Percentiles rank a stretch among this genome's conserved stretches.
Evolutionary conservation across 2,888 invertebrate species (phyloP).

Genomic region (Actias luna): DNA sequence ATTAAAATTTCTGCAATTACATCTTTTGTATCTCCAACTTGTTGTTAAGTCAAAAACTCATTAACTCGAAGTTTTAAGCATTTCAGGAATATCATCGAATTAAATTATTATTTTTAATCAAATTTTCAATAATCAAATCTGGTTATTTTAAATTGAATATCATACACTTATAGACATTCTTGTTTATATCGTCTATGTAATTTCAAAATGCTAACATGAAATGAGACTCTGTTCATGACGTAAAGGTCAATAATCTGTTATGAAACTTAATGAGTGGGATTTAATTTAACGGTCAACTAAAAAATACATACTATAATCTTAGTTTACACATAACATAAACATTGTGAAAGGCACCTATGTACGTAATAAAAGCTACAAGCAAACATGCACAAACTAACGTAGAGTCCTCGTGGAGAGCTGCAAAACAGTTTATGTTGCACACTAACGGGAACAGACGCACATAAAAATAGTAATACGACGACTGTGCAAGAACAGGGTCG

Average conservation of each 20-base stretch:
- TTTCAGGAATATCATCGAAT: not conserved
- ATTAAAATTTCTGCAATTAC: too few relatives aligned
- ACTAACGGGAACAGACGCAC: not conserved
- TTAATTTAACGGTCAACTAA: too few relatives aligned
- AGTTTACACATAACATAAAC: not conserved
- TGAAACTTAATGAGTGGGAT: too few relatives aligned
- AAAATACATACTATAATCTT: too few relatives aligned
- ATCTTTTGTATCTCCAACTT: too few relatives aligned
- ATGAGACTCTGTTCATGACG: not conserved
- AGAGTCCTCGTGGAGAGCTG: not conserved
- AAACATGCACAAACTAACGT: not conserved
- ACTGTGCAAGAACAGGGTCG: not conserved
- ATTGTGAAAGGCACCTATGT: not conserved
- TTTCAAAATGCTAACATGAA: too few relatives aligned
- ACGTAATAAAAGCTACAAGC: not conserved
- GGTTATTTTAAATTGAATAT: too few relatives aligned
- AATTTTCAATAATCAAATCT: too few relatives aligned
- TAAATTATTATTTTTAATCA: not conserved
- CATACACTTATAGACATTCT: too few relatives aligned
- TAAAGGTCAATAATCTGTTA: not conserved
- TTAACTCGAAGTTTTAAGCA: too few relatives aligned
- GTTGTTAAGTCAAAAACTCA: too few relatives aligned
- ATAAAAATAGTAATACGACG: slow-evolving; percentile 3
- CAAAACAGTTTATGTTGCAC: slow-evolving; percentile 7
- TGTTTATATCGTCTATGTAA: not conserved